These are phyloP conservation scores for Oenanthe melanoleuca DNA, from an alignment of 2,113 vertebrate species.

Conservation along the genomic window DNA sequence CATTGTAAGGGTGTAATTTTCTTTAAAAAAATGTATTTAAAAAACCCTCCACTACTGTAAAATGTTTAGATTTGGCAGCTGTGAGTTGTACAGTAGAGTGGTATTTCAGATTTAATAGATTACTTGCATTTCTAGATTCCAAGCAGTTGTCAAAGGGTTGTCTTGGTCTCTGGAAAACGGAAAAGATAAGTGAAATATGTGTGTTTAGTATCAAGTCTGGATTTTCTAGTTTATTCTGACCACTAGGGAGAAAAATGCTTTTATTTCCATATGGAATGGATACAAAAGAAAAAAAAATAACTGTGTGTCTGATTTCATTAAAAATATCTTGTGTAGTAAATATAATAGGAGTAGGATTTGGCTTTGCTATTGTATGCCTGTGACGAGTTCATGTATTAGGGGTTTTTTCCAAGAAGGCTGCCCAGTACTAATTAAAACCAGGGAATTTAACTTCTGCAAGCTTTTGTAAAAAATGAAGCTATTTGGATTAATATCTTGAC, in stretches of 20 bases:
- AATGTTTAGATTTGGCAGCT: constrained; percentile 25
- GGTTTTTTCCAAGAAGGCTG: not conserved
- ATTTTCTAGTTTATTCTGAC: constrained; percentile 5
- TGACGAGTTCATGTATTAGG: not conserved
- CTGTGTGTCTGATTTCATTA: not conserved
- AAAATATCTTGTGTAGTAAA: constrained; percentile 18
- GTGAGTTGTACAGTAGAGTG: constrained; percentile 3
- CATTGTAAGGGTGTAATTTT: not conserved
- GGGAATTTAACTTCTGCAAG: constrained; percentile 3
- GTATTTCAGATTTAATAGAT: constrained; percentile 55
- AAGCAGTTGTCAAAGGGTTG: constrained; percentile 25
- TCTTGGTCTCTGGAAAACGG: constrained; percentile 27
- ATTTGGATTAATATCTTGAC: constrained; percentile 19
- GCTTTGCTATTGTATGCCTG: not conserved
- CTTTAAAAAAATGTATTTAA: not conserved
- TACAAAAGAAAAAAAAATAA: not conserved
- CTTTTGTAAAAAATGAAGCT: constrained; percentile 13
- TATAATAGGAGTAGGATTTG: not conserved
- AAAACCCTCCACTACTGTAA: not conserved
- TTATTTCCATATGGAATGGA: not conserved
- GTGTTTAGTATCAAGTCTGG: constrained; percentile 4
- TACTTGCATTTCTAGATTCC: constrained; percentile 42
- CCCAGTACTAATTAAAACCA: constrained; percentile 48
- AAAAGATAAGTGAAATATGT: not conserved
- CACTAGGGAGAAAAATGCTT: not conserved